A percentile compares a stretch with the other conserved stretches of the same genome.
phyloP scores from a whole-genome alignment of 1,140 invertebrate species.

The Araneus ventricosus region DNA sequence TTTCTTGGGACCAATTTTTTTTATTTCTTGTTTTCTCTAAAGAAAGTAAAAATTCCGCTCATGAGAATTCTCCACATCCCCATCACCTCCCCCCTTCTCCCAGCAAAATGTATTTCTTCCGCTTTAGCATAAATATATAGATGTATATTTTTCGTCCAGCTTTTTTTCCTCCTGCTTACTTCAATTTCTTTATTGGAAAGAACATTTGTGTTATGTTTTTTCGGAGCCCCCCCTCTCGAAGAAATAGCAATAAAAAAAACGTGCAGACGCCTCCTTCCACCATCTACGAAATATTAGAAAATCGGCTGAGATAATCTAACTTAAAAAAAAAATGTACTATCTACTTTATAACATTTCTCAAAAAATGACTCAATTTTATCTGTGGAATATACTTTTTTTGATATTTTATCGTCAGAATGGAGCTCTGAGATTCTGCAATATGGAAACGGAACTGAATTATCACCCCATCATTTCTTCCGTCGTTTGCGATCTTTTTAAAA shows the following conservation, averaged over 20 bases:
- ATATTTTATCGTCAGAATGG: not conserved
- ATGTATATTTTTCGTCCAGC: not conserved
- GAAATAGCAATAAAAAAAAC: not conserved
- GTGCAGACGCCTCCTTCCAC: not conserved
- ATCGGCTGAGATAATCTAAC: slow-evolving; percentile 5
- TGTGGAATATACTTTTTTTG: not conserved
- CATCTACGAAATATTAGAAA: slow-evolving; percentile 24
- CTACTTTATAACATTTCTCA: slow-evolving; percentile 27
- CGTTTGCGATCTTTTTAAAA: not conserved
- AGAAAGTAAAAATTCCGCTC: slow-evolving; percentile 28
- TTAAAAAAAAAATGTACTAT: not conserved
- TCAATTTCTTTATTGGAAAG: slow-evolving; percentile 30
- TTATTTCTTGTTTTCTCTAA: not conserved
- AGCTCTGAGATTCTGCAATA: not conserved
- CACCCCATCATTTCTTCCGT: not conserved
- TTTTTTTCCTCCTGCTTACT: not conserved
- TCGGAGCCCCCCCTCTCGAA: not conserved
- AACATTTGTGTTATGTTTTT: slow-evolving; percentile 25
- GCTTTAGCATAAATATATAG: slow-evolving; percentile 37
- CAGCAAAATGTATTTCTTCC: slow-evolving; percentile 20
- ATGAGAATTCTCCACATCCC: not conserved
- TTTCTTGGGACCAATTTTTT: not conserved
- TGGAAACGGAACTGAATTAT: not conserved
- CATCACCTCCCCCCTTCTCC: not conserved
- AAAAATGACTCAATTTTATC: slow-evolving; percentile 36